Percentiles rank a stretch among this genome's conserved stretches.
Conservation (phyloP, 2,888 invertebrate species). For the Sericinus montela region DNA sequence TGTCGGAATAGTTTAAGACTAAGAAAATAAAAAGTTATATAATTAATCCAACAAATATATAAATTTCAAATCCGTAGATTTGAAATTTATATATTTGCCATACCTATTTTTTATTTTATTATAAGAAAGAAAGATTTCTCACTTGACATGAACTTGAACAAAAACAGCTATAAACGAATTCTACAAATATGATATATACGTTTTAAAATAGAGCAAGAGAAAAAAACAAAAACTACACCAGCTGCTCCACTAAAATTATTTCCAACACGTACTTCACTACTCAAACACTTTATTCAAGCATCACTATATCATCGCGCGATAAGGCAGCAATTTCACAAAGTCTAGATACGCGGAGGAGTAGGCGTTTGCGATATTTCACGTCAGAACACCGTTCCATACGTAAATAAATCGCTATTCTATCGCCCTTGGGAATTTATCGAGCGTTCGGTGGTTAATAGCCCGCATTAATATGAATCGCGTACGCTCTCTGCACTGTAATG, state of each 20-base stretch:
- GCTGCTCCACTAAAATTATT: background rate
- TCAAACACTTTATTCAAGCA: slow-evolving; percentile 11
- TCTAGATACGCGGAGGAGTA: slow-evolving; percentile 21
- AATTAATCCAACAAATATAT: too few species aligned
- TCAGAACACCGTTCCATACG: slow-evolving; percentile 31
- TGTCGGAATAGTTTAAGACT: too few species aligned
- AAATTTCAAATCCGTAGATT: too few species aligned
- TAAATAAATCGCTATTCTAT: slow-evolving; percentile 59
- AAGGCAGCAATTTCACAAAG: slow-evolving; percentile 21
- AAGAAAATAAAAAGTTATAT: too few species aligned
- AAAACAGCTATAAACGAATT: too few species aligned
- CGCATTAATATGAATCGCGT: slow-evolving; percentile 49
- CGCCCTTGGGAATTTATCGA: slow-evolving; percentile 47
- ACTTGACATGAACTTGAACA: too few species aligned
- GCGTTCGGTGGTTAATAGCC: slow-evolving; percentile 52
- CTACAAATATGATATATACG: too few species aligned
- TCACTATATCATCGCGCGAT: slow-evolving; percentile 18
- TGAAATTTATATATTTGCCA: too few species aligned
- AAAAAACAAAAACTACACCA: background rate
- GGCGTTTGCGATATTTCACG: slow-evolving; percentile 29
- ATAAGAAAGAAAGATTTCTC: too few species aligned
- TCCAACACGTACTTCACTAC: background rate
- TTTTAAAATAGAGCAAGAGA: too few species aligned
- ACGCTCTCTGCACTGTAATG: slow-evolving; percentile 20
- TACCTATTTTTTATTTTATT: too few species aligned